Conservation (phyloP, 2,888 invertebrate genomes). For the Volucella inflata region DNA sequence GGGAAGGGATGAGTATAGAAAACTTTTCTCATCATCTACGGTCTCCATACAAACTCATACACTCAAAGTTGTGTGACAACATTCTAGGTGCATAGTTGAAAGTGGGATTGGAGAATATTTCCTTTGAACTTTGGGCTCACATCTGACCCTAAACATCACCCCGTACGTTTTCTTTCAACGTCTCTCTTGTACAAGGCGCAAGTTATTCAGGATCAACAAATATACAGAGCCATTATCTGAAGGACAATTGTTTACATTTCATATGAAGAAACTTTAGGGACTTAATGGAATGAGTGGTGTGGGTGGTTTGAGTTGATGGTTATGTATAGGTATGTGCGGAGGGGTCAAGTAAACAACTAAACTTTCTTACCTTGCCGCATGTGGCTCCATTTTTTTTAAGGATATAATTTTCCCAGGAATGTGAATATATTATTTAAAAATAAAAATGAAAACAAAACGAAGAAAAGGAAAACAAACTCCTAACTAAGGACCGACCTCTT, state of each 20-base stretch:
- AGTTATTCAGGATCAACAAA: constrained; percentile 74
- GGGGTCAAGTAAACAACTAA: constrained; percentile 25
- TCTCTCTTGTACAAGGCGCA: not conserved
- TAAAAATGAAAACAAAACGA: not conserved
- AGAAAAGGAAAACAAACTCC: constrained; percentile 8
- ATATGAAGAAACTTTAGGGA: constrained; percentile 70
- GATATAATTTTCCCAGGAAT: constrained; percentile 26
- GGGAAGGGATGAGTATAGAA: not conserved
- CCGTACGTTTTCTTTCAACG: not conserved
- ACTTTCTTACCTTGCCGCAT: constrained; percentile 22
- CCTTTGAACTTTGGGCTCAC: constrained; percentile 58
- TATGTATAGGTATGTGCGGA: not conserved
- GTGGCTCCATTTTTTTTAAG: constrained; percentile 35
- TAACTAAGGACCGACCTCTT: not conserved
- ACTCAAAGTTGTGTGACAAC: not conserved
- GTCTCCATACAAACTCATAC: not conserved
- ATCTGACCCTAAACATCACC: constrained; percentile 28
- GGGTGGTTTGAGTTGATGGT: not conserved
- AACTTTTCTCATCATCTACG: constrained; percentile 55
- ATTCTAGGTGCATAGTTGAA: constrained; percentile 29
- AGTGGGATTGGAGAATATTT: constrained; percentile 44
- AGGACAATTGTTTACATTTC: constrained; percentile 74
- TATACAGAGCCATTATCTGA: constrained; percentile 70
- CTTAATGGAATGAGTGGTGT: not conserved
- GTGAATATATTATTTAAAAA: constrained; percentile 60